These are phyloP conservation scores for Xylota segnis DNA, from an alignment of 2,888 invertebrate genomes.

Conservation along the genomic window DNA sequence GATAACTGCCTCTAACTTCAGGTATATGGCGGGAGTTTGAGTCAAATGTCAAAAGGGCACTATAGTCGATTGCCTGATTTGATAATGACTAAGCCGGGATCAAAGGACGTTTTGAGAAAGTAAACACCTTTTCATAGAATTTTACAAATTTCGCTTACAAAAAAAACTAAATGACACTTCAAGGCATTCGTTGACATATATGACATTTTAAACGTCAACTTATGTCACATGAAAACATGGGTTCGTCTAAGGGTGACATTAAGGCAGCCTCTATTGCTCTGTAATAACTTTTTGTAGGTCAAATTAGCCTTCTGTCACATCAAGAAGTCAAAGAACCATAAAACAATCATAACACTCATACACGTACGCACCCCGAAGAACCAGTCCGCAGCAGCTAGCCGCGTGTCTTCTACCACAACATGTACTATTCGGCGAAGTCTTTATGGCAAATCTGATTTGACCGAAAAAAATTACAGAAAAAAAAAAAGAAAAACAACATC, in stretches of 20 bases:
- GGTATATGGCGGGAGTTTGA: too few relatives aligned
- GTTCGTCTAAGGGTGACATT: constrained; percentile 21
- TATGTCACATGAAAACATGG: too few relatives aligned
- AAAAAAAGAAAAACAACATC: constrained; percentile 9
- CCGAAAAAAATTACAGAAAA: constrained; percentile 33
- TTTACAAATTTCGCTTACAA: too few relatives aligned
- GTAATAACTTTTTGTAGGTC: constrained; percentile 46
- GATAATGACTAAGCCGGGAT: too few relatives aligned
- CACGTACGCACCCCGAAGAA: constrained; percentile 57
- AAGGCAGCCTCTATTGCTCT: background rate
- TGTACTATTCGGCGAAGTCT: constrained; percentile 39
- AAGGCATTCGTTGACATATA: too few relatives aligned
- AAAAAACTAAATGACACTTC: too few relatives aligned
- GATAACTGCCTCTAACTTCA: too few relatives aligned
- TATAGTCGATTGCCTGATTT: too few relatives aligned
- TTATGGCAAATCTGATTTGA: constrained; percentile 69
- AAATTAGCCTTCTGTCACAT: constrained; percentile 46
- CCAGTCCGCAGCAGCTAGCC: constrained; percentile 10
- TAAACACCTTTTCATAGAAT: too few relatives aligned
- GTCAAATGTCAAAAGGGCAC: too few relatives aligned
- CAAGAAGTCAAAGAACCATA: constrained; percentile 60
- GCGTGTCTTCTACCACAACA: constrained; percentile 26
- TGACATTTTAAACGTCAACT: too few relatives aligned
- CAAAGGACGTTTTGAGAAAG: too few relatives aligned
- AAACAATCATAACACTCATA: constrained; percentile 52